Percentiles rank a stretch among this genome's conserved stretches.
Conservation (phyloP, 2,113 vertebrate genomes). For the Pomatostomus ruficeps region DNA sequence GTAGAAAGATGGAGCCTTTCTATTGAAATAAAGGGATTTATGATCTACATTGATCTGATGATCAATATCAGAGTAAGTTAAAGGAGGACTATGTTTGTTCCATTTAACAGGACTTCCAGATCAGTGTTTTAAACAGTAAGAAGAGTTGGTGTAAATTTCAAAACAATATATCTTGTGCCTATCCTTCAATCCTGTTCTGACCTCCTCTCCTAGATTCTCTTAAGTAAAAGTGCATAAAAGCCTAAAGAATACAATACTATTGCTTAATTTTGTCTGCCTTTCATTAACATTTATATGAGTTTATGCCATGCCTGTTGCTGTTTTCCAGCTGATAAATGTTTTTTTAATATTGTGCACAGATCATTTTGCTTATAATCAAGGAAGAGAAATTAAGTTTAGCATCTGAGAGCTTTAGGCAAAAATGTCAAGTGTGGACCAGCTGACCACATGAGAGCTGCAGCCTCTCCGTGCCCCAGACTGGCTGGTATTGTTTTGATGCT, state of each 20-base stretch:
- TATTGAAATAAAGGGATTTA: not conserved
- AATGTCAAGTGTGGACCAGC: constrained; percentile 24
- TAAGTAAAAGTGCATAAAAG: not conserved
- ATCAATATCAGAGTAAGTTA: not conserved
- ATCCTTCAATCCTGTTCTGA: not conserved
- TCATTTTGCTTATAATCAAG: constrained; percentile 46
- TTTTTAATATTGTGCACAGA: constrained; percentile 19
- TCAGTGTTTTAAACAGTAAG: not conserved
- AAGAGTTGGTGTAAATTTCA: not conserved
- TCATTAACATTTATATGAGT: constrained; percentile 22
- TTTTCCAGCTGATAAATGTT: constrained; percentile 42
- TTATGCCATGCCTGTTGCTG: constrained; percentile 1
- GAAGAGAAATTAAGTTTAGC: constrained; percentile 8
- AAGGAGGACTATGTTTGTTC: not conserved
- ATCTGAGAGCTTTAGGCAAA: not conserved
- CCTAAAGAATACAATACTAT: not conserved
- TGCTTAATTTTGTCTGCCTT: constrained; percentile 27
- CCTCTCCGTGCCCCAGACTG: not conserved
- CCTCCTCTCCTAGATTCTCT: not conserved
- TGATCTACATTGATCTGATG: not conserved
- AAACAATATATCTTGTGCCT: not conserved
- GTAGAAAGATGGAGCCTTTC: not conserved
- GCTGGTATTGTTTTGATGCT: constrained; percentile 71
- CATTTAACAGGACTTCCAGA: not conserved
- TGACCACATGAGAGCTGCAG: constrained; percentile 5